A percentile compares a stretch with the other conserved stretches of the same genome.
Evolutionary conservation across 2,888 invertebrate species (phyloP).

Genomic region (Machimus atricapillus): DNA sequence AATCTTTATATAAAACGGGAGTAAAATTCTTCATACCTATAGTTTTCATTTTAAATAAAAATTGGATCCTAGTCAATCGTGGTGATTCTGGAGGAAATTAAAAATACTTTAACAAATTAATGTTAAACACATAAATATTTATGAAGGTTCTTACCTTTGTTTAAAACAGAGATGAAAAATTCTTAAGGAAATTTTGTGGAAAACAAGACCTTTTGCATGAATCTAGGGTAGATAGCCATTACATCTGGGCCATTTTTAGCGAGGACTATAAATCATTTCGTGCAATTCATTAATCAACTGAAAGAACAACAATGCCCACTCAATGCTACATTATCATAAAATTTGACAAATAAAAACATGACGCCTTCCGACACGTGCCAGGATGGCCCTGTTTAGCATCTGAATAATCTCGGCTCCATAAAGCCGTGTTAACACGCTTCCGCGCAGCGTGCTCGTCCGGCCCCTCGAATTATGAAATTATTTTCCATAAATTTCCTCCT

Average conservation of each 20-base stretch:
- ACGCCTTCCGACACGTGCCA: constrained; percentile 48
- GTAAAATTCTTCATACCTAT: no score
- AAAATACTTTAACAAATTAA: no score
- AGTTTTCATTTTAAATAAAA: no score
- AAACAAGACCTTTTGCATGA: no score
- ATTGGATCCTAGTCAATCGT: no score
- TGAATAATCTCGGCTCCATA: constrained; percentile 30
- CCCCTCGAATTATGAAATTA: constrained; percentile 63
- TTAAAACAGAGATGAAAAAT: no score
- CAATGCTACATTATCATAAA: constrained; percentile 24
- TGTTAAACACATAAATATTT: no score
- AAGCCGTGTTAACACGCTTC: constrained; percentile 3
- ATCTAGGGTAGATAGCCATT: no score
- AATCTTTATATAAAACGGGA: no score
- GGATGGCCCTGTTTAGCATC: constrained; percentile 2
- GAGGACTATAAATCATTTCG: neutral
- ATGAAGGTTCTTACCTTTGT: no score
- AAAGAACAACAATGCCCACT: neutral
- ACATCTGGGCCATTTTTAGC: neutral
- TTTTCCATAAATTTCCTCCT: constrained; percentile 58
- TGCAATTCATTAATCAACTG: neutral
- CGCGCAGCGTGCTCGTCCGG: constrained; percentile 47
- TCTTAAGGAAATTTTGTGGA: no score
- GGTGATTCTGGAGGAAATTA: no score
- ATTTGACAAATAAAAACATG: constrained; percentile 46